Percentiles rank a stretch among this genome's conserved stretches.
Conservation (phyloP, 37 sponge, comb jelly and placozoan species). For the Tethya wilhelma region DNA sequence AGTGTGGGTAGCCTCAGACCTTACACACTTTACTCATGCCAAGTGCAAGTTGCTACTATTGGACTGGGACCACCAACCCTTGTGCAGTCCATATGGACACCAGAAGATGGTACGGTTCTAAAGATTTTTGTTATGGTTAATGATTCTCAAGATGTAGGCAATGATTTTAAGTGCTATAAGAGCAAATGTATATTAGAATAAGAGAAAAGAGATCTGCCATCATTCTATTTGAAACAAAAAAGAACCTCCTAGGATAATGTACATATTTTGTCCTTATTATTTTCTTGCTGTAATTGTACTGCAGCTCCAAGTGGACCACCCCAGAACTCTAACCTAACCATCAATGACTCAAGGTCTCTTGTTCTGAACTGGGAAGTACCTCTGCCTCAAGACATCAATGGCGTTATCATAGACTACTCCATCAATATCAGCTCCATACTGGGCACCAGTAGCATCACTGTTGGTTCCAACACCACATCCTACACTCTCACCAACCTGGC, state of each 20-base stretch:
- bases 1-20: slow-evolving; percentile 8
- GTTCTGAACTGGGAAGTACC: slow-evolving; percentile 21
- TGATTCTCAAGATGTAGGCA: too few relatives aligned
- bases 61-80: slow-evolving; percentile 3
- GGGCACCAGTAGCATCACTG: not conserved
- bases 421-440: not conserved
- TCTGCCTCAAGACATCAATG: slow-evolving; percentile 5
- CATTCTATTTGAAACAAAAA: not conserved
- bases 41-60: slow-evolving; percentile 1
- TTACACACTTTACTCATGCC: slow-evolving; percentile 19
- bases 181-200: too few relatives aligned
- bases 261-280: too few relatives aligned
- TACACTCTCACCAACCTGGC: slow-evolving; percentile 2
- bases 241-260: slow-evolving; percentile 6
- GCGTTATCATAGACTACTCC: slow-evolving; percentile 10
- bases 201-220: not conserved
- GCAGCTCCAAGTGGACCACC: slow-evolving; percentile 32
- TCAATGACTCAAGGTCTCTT: not conserved
- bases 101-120: slow-evolving; percentile 29
- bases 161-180: too few relatives aligned
- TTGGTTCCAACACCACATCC: not conserved
- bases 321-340: slow-evolving; percentile 4
- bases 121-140: too few relatives aligned
- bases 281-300: not conserved
- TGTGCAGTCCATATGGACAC: not conserved